Conservation (phyloP, 2,888 invertebrate genomes). For the Hirtodrosophila cameraria region DNA sequence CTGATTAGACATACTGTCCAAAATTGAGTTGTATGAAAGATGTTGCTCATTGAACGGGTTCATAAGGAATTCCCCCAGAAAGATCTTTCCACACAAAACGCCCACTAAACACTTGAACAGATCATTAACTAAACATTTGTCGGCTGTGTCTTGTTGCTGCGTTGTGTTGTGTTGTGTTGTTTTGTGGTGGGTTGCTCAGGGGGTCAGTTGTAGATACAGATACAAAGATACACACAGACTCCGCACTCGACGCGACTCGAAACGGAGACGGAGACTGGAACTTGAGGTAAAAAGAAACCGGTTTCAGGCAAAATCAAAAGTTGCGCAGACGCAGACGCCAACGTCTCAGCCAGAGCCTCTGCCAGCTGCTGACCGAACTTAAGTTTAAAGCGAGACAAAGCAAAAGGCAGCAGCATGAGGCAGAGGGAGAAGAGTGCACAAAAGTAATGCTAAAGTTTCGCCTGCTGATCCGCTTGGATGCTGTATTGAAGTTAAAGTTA, state of each 20-base stretch:
- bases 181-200: slow-evolving; percentile 40
- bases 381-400: slow-evolving; percentile 25
- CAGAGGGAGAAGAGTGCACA: slow-evolving; percentile 11
- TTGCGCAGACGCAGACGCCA: slow-evolving; percentile 65
- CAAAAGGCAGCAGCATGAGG: neutral
- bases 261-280: slow-evolving; percentile 13
- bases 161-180: slow-evolving; percentile 1
- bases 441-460: slow-evolving; percentile 37
- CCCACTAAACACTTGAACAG: slow-evolving; percentile 48
- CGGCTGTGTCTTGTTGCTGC: slow-evolving; percentile 29
- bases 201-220: slow-evolving; percentile 50
- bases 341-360: slow-evolving; percentile 29
- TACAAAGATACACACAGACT: slow-evolving; percentile 37
- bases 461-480: slow-evolving; percentile 54
- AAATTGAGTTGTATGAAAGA: too few relatives aligned
- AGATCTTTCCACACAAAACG: slow-evolving; percentile 18
- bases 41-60: slow-evolving; percentile 1
- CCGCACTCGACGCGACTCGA: slow-evolving; percentile 27
- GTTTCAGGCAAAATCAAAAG: slow-evolving; percentile 78
- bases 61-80: neutral
- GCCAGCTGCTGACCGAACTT: slow-evolving; percentile 53
- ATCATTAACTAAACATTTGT: slow-evolving; percentile 61
- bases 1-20: too few relatives aligned
- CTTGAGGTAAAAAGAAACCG: slow-evolving; percentile 56
- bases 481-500: slow-evolving; percentile 33